Percentiles rank a stretch among this genome's conserved stretches.
These are phyloP conservation scores for Corvus moneduloides DNA, from an alignment of 2,113 vertebrate genomes.

Conservation along the genomic window DNA sequence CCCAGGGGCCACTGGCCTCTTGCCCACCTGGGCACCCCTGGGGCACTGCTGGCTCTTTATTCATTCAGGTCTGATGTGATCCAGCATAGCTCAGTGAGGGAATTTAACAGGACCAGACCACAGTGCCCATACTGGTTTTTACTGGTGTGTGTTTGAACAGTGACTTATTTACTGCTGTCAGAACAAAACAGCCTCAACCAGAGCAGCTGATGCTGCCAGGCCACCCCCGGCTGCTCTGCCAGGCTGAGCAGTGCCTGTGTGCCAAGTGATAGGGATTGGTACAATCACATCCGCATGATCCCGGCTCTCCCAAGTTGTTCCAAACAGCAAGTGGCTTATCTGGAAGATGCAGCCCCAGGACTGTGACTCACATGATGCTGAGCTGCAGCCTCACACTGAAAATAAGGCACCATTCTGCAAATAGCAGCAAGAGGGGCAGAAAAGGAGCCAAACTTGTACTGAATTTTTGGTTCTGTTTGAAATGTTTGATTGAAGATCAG, in stretches of 20 bases:
- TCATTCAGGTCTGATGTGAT: background rate
- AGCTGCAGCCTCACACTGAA: background rate
- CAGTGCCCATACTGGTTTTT: background rate
- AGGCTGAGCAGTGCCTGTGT: background rate
- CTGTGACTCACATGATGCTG: background rate
- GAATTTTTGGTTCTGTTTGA: background rate
- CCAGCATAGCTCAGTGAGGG: fast-evolving
- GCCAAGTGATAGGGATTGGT: fast-evolving
- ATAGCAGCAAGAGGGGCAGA: background rate
- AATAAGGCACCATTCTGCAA: background rate
- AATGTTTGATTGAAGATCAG: background rate
- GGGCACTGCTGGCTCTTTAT: background rate
- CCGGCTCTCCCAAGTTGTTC: background rate
- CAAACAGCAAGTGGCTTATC: background rate
- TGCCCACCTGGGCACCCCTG: background rate
- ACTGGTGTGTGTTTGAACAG: background rate
- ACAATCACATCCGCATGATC: background rate
- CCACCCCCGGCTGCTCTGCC: background rate
- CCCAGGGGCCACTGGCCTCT: background rate
- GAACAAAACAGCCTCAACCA: background rate
- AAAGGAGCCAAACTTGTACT: fast-evolving
- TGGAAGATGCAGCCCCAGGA: background rate
- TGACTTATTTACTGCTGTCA: background rate
- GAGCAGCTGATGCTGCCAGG: background rate
- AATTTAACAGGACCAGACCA: fast-evolving